Base-by-base conservation (phyloP, 2,113 vertebrate genomes). In the Mirza zaza region DNA sequence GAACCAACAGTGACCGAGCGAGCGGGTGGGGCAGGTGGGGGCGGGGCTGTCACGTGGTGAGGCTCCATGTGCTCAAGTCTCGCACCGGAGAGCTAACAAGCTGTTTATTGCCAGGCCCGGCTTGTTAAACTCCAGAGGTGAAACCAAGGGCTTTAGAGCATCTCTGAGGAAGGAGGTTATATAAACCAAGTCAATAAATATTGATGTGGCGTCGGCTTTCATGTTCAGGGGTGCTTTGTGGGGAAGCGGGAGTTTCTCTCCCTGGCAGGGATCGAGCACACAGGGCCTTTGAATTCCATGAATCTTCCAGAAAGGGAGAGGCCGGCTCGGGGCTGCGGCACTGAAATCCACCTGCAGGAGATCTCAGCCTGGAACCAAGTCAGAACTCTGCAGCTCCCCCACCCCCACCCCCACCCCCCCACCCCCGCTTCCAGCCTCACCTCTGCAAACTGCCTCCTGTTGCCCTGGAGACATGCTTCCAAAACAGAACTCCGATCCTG, bases 21-120 rank as follows among this genome's bases (percentile, higher is more conserved):
- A 36, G 34, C 8, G 9, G 6, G 17, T 0, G 12, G 70, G 32
- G 63, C n/a, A 61, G 61, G 45, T 0, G 1, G 63, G 52, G 15
- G n/a, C 32, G 15, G n/a, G 45, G 6, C 23, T 42, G 13, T 45
- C 21, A 20, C 6, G 57, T 32, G 29, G 55, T 12, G 11, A 59
- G 6, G 27, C 45, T n/a, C 45, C 48, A 48, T 11, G 48, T 48
- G 48, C 13, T 88, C 75, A 25, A 27, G 29, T 39, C 65, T 25
- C 67, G 29, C 12, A 0, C 8, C 0, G 3, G 55, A n/a, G 65
- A 52, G 36, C 67, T 61, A 81, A 50, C 10, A 9, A 36, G 45
- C 50, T 65, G 52, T 92, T 90, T 81, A 67, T 65, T 68, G 91
- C 68, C 55, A 52, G 65, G 67, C 63, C 50, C 21, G 52, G 20